Conservation (phyloP, 2,888 invertebrate species). For the Philopedon plagiatum region DNA sequence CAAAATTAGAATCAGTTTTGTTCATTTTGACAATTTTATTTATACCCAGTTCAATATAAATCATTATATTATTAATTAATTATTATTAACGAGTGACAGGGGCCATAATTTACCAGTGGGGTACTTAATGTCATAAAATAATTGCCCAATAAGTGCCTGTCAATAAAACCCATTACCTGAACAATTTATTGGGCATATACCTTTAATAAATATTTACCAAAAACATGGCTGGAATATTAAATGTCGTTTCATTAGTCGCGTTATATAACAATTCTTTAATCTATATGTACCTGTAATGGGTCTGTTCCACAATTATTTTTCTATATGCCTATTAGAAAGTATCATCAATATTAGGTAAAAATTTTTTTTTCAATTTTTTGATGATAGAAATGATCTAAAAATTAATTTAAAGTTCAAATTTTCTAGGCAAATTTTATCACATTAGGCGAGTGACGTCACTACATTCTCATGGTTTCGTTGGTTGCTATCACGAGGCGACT, state of each 20-base stretch:
- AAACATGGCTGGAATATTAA: not conserved
- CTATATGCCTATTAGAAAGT: too few relatives aligned
- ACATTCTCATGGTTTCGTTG: too few relatives aligned
- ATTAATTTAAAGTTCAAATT: too few relatives aligned
- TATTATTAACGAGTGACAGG: not conserved
- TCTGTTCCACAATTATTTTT: too few relatives aligned
- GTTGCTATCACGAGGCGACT: too few relatives aligned
- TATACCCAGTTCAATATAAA: not conserved
- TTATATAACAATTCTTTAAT: not conserved
- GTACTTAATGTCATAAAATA: conserved; percentile 21
- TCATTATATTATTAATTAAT: conserved; percentile 7
- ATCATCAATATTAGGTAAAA: too few relatives aligned
- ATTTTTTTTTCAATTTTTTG: too few relatives aligned
- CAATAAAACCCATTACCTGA: not conserved
- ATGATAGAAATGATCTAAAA: too few relatives aligned
- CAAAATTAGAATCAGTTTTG: not conserved
- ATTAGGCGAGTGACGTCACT: too few relatives aligned
- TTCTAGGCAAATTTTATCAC: too few relatives aligned
- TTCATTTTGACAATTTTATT: not conserved
- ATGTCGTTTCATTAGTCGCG: not conserved
- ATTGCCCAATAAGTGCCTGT: conserved; percentile 16
- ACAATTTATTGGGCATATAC: conserved; percentile 3
- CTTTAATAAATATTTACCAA: not conserved
- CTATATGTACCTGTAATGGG: too few relatives aligned
- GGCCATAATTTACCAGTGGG: not conserved